Conservation (phyloP, 2,113 vertebrate genomes). For the Athene cunicularia region DNA sequence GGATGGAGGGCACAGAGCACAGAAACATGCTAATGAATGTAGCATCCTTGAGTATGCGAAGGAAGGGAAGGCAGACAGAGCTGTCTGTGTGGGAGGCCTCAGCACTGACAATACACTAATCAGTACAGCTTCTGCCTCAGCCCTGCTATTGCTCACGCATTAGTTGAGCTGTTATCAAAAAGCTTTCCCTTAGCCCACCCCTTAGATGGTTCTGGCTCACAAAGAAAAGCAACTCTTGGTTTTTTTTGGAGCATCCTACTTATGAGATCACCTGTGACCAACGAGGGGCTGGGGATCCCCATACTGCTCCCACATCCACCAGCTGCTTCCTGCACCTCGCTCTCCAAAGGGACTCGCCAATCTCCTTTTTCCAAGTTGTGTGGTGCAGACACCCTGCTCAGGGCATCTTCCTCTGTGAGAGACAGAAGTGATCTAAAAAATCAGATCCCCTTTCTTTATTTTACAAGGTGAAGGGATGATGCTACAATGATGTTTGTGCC, state of each 20-base stretch:
- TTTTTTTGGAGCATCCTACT: background rate
- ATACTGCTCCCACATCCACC: background rate
- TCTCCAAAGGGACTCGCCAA: background rate
- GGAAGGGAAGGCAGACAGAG: slow-evolving; percentile 57
- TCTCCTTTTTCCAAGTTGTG: background rate
- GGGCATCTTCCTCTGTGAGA: background rate
- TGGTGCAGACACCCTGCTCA: background rate
- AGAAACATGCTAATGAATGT: slow-evolving; percentile 42
- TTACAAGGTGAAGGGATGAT: background rate
- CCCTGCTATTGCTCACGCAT: slow-evolving; percentile 43
- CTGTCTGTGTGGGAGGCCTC: slow-evolving; percentile 72
- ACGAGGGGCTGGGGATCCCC: background rate
- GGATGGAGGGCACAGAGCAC: slow-evolving; percentile 3
- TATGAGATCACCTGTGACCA: background rate
- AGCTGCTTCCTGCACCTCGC: background rate
- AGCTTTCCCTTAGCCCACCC: slow-evolving; percentile 15
- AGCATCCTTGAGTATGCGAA: slow-evolving; percentile 47
- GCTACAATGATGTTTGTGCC: background rate
- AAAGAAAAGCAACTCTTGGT: background rate
- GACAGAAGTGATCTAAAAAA: background rate
- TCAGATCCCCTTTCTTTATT: background rate
- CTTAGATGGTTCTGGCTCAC: background rate
- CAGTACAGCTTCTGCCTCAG: slow-evolving; percentile 46
- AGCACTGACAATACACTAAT: slow-evolving; percentile 61
- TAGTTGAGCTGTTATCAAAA: slow-evolving; percentile 14